Base-by-base conservation (phyloP, 2,888 invertebrate species). In the Conus canariensis region DNA sequence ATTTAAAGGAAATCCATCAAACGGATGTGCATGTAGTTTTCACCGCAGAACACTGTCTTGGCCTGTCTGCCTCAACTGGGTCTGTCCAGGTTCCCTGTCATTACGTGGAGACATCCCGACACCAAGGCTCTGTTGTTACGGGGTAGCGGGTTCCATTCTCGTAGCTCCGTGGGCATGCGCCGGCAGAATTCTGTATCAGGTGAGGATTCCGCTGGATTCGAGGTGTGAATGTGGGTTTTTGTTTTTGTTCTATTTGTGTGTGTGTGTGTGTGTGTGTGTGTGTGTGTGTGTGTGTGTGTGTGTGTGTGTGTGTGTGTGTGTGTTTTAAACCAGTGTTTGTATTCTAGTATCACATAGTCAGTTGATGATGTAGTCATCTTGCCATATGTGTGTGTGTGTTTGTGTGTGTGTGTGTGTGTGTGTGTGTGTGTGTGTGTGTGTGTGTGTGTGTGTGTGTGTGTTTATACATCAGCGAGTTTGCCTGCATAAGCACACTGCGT, bases 91-190 rank as follows among this genome's bases (percentile, higher is more conserved):
- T 97, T 99, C 94, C 99, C 99, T 0, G 97, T 98, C 14, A 97
- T 99, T 90, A 99, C 99, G 0, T 99, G 99, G 99, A 97, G 98
- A 64, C 99, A 99, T 96, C 98, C 98, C 0, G 97, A 98, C 94
- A 98, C 98, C 14, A 98, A 98, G 95, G 98, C 99, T 0, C 96
- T 99, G 74, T 97, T 99, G 12, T 97, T 98, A 89, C 96, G 98
- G 82, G 98, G 98, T 16, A 97, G 98, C 82, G 97, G 98, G 64
- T 99, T 80, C 45, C 80, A 80, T 6, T 80, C 80, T 19, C 30
- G 80, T 3, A 19, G 12, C 3, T 80, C 80, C 16, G 45, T 80
- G 6, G 30, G 45, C 45, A 80, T 30, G 45, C 80, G 80, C 9
- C 80, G 80, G 6, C 80, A 80, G 12, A 80, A 10, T 14, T 80